Evolutionary conservation across 2,113 vertebrate genomes (phyloP), one percentile per base, ranked within the genome.

Genomic region (Pachycephala philippinensis): DNA sequence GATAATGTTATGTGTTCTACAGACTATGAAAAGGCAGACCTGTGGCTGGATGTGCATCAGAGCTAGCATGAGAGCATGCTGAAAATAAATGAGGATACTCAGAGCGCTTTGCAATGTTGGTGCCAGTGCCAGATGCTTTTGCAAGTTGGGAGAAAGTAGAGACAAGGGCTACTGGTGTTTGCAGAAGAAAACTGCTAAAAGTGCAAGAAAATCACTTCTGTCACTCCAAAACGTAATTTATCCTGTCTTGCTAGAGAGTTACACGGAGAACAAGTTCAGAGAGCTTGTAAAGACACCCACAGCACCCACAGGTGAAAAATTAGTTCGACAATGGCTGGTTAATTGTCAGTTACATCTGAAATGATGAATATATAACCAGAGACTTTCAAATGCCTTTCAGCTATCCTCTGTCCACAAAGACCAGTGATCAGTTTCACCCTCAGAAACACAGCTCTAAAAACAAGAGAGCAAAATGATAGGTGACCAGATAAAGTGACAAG

Each of bases 21-120:
- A 54, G 76, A 42, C 60, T 86, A 24, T 13, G 40, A 54, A 90
- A 92, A 86, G 21, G 39, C 63, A 88, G 84, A 90, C 56, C 39
- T 70, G 50, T 31, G 59, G 50, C 54, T 90, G 60, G 52, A 59
- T 0, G 0, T 31, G 35, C 6, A 5, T 84, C 59, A 93, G 71
- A 90, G 49, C 26, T 47, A 64, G 9, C 35, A 27, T 8, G 22
- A 82, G 35, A 74, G 37, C 40, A 39, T 1, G 15, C 53, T 77
- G 82, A 78, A 79, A 71, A 91, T 52, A 71, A 83, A n/a, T 6
- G 24, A 92, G 50, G 42, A 21, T 30, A 64, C 60, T 84, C 23
- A 8, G 54, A 65, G 49, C 2, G 1, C 56, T 33, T 17, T 18
- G 47, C 57, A 49, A 21, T 3, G 5, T 0, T n/a, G 53, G 39